Evolutionary conservation across 2,888 invertebrate species (phyloP).

Genomic region (Drosophila helvetica): DNA sequence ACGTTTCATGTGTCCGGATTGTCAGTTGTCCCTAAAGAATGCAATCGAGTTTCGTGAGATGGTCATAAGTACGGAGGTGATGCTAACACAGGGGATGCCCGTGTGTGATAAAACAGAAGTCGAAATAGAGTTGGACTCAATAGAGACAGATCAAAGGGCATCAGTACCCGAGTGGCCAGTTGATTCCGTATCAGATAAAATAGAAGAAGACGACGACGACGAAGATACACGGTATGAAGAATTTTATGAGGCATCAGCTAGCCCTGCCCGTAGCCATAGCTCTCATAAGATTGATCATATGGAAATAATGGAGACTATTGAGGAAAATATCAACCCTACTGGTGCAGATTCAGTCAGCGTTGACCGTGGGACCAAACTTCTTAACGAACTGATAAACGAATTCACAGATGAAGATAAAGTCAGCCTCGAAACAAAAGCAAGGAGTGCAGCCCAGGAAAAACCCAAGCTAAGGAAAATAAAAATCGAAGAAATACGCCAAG

Average conservation of each 20-base stretch:
- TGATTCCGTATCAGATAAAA: not conserved
- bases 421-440: not conserved
- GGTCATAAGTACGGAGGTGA: conserved; percentile 54
- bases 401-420: conserved; percentile 43
- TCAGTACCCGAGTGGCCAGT: not conserved
- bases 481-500: conserved; percentile 83
- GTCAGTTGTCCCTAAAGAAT: conserved; percentile 28
- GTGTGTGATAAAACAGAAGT: not conserved
- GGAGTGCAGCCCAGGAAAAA: not conserved
- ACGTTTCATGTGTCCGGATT: conserved; percentile 44
- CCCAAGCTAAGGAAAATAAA: not conserved
- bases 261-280: not conserved
- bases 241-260: not conserved
- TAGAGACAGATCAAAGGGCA: not conserved
- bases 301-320: not conserved
- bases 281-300: not conserved
- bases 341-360: conserved; percentile 44
- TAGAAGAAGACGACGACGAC: not conserved
- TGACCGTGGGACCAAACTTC: conserved; percentile 48
- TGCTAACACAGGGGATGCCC: conserved; percentile 6
- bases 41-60: conserved; percentile 61
- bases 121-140: not conserved
- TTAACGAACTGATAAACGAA: conserved; percentile 57
- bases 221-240: not conserved
- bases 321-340: not conserved